Base-by-base conservation (phyloP, 2,797 vertebrate genomes). In the Australoheros facetus region DNA sequence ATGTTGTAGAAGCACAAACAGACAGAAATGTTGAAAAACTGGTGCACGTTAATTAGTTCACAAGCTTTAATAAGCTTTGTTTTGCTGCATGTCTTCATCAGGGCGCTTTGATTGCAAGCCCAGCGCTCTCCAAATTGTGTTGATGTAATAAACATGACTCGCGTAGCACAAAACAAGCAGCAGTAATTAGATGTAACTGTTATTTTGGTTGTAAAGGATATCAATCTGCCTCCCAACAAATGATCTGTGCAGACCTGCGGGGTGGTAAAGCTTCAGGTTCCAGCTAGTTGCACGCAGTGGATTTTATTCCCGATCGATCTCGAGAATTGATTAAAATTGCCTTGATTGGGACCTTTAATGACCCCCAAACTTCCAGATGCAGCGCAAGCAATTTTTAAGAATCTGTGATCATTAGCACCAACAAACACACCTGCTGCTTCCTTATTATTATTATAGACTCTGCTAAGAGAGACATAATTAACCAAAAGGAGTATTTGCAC, bases 351-450 rank as follows among this genome's bases (percentile, higher is more conserved):
- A 56, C 70, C 86, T 83, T 56, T 58, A 83, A 87, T 32, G 70
- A 85, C 80, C 80, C 80, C 37, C 0, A 48, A 82, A 71, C 73
- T 78, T 83, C 77, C 91, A 89, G 87, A 71, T 90, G 90, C 79
- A 39, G 66, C 42, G 71, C 16, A 84, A 79, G 37, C 2, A 3
- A 77, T 89, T 70, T 48, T 51, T 55, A 82, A 45, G 56, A 89
- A 83, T 85, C 48, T 88, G 83, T 82, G 79, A 66, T 78, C 51
- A 80, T 93, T 89, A 93, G 91, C 92, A 92, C 34, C 53, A 58
- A 54, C 75, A 62, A 62, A 77, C 83, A 83, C 93, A 93, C 89
- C 88, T 92, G 91, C 85, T 75, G 85, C 83, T 88, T 57, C 42
- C 56, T 86, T 82, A 86, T 91, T 91, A 86, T 91, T 91, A 84